Conservation (phyloP, 1,140 invertebrate species). For the Mactra quadrangularis region DNA sequence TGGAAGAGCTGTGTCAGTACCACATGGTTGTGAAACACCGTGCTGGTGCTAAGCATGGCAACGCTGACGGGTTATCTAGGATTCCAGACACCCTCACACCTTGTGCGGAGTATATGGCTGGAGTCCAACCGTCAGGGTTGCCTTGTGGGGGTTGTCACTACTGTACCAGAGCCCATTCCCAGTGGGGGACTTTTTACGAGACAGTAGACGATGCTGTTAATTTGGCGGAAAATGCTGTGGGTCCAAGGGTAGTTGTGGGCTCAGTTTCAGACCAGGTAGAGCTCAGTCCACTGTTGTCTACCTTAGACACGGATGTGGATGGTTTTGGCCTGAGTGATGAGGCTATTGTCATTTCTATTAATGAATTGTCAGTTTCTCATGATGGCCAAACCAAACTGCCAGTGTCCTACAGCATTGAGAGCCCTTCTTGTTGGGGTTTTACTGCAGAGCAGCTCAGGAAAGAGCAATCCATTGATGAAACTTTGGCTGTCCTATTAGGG, state of each 20-base stretch:
- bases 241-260: not conserved
- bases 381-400: not conserved
- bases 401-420: not conserved
- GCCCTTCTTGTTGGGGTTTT: constrained; percentile 7
- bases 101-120: not conserved
- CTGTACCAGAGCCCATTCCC: constrained; percentile 9
- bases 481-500: not conserved
- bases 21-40: constrained; percentile 69
- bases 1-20: constrained; percentile 69
- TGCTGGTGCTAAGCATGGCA: constrained; percentile 62
- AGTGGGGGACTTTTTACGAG: not conserved
- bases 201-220: not conserved
- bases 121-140: not conserved
- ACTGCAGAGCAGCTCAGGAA: not conserved
- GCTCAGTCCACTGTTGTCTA: not conserved
- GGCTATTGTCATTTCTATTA: not conserved
- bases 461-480: not conserved
- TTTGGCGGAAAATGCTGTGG: not conserved
- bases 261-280: not conserved
- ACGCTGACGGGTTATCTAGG: constrained; percentile 71
- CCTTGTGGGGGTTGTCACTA: constrained; percentile 17
- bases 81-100: not conserved
- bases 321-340: not conserved
- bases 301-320: not conserved
- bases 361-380: not conserved